Evolutionary conservation across 2,888 invertebrate species (phyloP), one percentile per base, ranked within the genome.

Genomic region (Plebejus anna): DNA sequence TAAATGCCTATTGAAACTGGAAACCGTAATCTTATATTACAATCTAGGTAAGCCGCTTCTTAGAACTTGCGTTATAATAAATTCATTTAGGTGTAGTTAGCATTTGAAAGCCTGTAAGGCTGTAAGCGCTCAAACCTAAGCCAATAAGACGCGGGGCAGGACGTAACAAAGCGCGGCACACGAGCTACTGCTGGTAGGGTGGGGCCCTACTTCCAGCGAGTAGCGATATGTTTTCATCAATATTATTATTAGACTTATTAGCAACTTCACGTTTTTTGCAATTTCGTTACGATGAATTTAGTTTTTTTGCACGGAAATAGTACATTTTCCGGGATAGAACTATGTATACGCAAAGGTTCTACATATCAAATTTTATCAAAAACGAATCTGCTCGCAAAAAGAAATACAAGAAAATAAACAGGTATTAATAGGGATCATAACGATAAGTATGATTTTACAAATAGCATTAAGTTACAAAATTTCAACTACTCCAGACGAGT

Each of bases 1-100:
- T 36, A 28, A 66, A 36, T 16, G 72, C n/a, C 42, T 72, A 42
- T 73, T 55, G 28, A 73, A 47, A 73, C 47, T 55, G 51, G 32
- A 73, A 32, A 55, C 51, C 51, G 55, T 73, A 73, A 73, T 77
- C 57, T 76, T 76, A 75, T 70, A 76, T 38, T 70, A 36, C 73
- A 51, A 76, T 51, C 66, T 70, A 51, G 42, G 47, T 75, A 75
- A 75, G 55, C 77, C 16, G 70, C 42, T 55, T 38, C 75, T 70
- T 76, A 59, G 57, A 70, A 76, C 73, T 75, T 22, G 70, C 75
- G 66, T 57, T 75, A 75, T 77, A 77, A 76, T 78, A 76, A 76
- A 78, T 78, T 76, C 77, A 73, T 77, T 78, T 76, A 78, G 76
- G 73, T 57, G 72, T 75, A 73, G 76, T 78, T 78, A 77, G 76